phyloP scores from a whole-genome alignment of 2,888 invertebrate genomes.

The Amaurobius ferox region DNA sequence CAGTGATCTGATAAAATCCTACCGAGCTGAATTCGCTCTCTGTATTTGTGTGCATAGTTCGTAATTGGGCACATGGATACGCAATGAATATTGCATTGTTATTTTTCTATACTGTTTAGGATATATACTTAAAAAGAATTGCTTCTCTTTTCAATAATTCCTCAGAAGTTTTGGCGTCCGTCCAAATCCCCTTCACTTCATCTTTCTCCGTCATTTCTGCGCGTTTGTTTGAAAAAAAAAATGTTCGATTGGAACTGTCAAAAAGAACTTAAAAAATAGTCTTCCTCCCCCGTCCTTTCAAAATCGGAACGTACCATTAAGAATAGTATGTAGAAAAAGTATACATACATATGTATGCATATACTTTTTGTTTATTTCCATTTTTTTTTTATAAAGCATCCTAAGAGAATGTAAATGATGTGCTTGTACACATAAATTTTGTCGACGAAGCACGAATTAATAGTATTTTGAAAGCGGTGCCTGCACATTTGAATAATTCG shows the following conservation, averaged over 20 bases:
- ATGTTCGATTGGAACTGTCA: not conserved
- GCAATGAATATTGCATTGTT: no score
- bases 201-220: not conserved
- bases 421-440: not conserved
- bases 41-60: no score
- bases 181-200: not conserved
- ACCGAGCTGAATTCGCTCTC: no score
- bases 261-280: not conserved
- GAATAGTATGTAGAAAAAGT: not conserved
- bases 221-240: not conserved
- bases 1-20: no score
- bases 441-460: not conserved
- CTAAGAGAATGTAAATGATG: slow-evolving; percentile 13
- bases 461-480: not conserved
- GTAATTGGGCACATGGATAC: no score
- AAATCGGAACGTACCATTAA: not conserved
- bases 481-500: not conserved
- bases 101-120: no score
- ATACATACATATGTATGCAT: not conserved
- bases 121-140: no score
- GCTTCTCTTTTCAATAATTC: not conserved
- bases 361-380: not conserved
- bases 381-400: not conserved
- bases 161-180: not conserved
- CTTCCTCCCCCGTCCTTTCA: not conserved